Evolutionary conservation across 2,113 vertebrate species (phyloP).

Genomic region (Coptodon rendalli): DNA sequence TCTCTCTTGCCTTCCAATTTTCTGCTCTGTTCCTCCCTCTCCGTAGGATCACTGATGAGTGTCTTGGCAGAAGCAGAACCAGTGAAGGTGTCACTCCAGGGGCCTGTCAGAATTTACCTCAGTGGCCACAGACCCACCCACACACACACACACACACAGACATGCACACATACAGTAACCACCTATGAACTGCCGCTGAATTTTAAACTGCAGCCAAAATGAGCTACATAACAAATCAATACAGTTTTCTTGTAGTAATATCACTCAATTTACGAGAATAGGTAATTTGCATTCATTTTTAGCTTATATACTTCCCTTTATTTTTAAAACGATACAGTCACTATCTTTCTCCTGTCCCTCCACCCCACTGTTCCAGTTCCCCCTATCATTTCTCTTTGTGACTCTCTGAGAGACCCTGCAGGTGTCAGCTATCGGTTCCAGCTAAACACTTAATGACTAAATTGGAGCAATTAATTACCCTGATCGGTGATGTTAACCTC

Average conservation of each 20-base stretch:
- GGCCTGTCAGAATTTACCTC: slow-evolving; percentile 16
- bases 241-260: background rate
- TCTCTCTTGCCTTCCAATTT: background rate
- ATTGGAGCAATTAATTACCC: slow-evolving; percentile 55
- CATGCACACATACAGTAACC: background rate
- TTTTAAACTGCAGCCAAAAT: background rate
- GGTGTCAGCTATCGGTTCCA: slow-evolving; percentile 31
- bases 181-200: background rate
- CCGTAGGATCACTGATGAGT: slow-evolving; percentile 27
- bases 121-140: background rate
- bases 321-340: background rate
- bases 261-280: background rate
- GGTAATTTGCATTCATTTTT: background rate
- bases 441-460: slow-evolving; percentile 55
- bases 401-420: slow-evolving; percentile 20
- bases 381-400: background rate
- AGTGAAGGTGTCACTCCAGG: slow-evolving; percentile 25
- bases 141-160: background rate
- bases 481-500: slow-evolving; percentile 58
- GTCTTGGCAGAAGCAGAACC: slow-evolving; percentile 16
- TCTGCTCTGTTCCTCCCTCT: background rate
- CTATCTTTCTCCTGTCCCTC: background rate
- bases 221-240: background rate
- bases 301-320: background rate
- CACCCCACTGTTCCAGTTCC: background rate